A percentile compares a stretch with the other conserved stretches of the same genome.
Evolutionary conservation across 2,113 vertebrate genomes (phyloP).

Genomic region (Xiphophorus maculatus): DNA sequence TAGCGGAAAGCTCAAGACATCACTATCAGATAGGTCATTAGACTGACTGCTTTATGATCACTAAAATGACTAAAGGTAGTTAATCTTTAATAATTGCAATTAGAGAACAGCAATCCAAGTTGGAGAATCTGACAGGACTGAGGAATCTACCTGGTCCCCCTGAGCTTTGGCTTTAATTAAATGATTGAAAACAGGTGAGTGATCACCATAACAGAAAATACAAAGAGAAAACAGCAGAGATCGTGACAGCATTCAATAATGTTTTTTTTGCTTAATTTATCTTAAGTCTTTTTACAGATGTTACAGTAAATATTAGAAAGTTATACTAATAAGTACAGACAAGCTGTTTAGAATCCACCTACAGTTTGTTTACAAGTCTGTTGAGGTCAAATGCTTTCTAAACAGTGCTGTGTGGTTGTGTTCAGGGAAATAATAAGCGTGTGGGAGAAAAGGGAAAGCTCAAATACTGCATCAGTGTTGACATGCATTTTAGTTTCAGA

Average conservation of each 20-base stretch:
- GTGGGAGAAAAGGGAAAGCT: neutral
- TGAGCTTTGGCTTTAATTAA: neutral
- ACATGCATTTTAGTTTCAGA: neutral
- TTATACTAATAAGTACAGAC: neutral
- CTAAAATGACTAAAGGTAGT: no score
- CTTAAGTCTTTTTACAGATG: no score
- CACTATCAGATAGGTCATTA: no score
- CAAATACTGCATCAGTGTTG: neutral
- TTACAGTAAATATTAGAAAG: neutral
- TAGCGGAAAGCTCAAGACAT: no score
- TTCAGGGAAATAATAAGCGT: no score
- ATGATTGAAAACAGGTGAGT: neutral
- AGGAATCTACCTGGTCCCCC: no score
- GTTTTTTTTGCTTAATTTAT: no score
- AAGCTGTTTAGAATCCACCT: neutral
- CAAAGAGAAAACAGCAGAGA: neutral
- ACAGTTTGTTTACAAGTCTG: neutral
- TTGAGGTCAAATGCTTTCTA: neutral
- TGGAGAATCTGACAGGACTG: no score
- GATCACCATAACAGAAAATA: neutral
- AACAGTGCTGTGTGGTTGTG: neutral
- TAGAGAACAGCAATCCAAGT: neutral
- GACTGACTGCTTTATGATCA: no score
- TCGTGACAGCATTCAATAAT: no score
- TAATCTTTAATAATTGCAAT: neutral